Conservation (phyloP, 2,113 vertebrate species). For the Axis porcinus region DNA sequence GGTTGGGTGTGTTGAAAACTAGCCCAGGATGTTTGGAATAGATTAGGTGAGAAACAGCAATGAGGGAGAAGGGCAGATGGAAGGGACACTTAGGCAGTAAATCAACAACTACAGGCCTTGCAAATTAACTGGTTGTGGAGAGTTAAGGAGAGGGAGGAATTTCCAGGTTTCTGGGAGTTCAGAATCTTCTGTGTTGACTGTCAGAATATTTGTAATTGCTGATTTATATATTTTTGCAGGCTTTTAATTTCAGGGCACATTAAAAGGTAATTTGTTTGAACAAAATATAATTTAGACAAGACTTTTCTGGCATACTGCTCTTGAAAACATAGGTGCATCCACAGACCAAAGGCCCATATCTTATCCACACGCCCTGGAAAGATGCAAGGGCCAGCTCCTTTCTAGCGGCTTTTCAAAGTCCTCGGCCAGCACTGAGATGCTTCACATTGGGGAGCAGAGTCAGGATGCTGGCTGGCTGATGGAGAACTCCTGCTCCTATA, state of each 20-base stretch:
- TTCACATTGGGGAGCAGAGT: accelerated
- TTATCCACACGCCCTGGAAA: not conserved
- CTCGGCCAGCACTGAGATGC: not conserved
- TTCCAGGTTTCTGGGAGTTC: not conserved
- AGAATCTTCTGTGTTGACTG: not conserved
- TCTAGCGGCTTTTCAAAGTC: not conserved
- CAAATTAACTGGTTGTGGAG: not conserved
- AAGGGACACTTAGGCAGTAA: not conserved
- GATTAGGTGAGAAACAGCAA: not conserved
- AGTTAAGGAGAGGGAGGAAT: not conserved
- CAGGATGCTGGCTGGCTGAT: not conserved
- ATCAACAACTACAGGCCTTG: not conserved
- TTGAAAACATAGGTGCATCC: not conserved
- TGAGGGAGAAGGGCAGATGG: not conserved
- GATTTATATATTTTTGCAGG: slow-evolving; percentile 9
- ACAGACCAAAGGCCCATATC: not conserved
- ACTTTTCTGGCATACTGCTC: not conserved
- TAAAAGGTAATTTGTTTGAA: not conserved
- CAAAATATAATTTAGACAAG: slow-evolving; percentile 13
- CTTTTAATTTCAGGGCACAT: not conserved
- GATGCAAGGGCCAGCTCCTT: not conserved
- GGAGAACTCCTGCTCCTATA: not conserved
- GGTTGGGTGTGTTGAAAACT: not conserved
- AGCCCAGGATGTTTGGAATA: not conserved
- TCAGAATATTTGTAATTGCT: not conserved